Base-by-base conservation (phyloP, 2,113 vertebrate species). In the Tamias sibiricus region DNA sequence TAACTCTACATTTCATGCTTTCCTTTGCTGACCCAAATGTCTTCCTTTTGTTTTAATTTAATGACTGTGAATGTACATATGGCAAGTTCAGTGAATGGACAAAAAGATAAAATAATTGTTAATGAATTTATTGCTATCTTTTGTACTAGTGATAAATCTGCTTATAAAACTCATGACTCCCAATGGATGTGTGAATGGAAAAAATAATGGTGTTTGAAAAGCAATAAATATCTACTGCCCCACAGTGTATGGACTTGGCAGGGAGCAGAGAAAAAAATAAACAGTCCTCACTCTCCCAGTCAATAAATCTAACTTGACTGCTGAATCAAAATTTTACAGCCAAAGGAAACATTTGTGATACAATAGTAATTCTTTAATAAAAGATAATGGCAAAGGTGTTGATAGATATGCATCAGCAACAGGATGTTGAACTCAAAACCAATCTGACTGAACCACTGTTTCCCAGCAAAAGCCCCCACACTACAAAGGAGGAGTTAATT, bases 291-390 rank as follows among this genome's bases (percentile, higher is more conserved):
- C 8, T 89, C 20, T 94, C 52, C 72, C 30, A 57, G 54, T 94
- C 82, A 79, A 42, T 96, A 95, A 97, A 95, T 93, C 68, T 77
- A 94, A 86, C 74, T 95, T 95, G 76, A 97, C 20, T 89, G 79
- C 72, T 96, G 74, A 94, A 97, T 96, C 86, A 96, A 96, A 97
- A 79, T 87, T 96, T 96, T 91, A 71, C 12, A 91, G 75, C n/a
- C 85, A 85, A 92, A 87, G 88, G 76, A 96, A 96, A 87, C 37
- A 89, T 90, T 62, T 96, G 83, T 95, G 76, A 97, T 83, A 95
- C 82, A 96, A 94, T 64, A 87, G 71, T 62, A 88, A 86, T 94
- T 95, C 57, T 81, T 95, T 87, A 24, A 76, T 79, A 82, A 79
- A 74, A 85, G 90, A 95, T 57, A 97, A 90, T 35, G 2, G 22